Percentiles rank a stretch among this genome's conserved stretches.
Conservation (phyloP, 2,113 vertebrate genomes). For the Gobius niger region DNA sequence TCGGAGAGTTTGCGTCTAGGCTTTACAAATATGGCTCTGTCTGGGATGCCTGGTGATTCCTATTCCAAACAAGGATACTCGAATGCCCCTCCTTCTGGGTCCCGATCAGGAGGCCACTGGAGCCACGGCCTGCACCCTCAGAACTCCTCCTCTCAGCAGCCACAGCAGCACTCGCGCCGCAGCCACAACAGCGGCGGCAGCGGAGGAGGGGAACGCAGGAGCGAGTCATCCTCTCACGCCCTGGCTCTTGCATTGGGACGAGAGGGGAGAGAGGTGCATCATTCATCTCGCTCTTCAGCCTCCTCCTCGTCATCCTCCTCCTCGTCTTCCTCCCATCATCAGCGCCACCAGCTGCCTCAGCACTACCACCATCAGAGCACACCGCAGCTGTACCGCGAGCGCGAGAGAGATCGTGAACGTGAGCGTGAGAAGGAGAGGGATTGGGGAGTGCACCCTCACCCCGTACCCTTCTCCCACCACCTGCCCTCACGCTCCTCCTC, state of each 20-base stretch:
- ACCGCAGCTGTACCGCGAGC: conserved; percentile 77
- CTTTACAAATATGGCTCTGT: conserved; percentile 87
- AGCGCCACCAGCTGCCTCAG: conserved; percentile 76
- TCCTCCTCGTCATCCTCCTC: conserved; percentile 78
- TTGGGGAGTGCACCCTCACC: conserved; percentile 74
- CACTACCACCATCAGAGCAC: conserved; percentile 83
- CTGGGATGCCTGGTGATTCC: conserved; percentile 86
- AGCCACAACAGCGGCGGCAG: conserved; percentile 76
- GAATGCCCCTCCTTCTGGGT: conserved; percentile 71
- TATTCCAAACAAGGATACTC: conserved; percentile 86
- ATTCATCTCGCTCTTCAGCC: conserved; percentile 73
- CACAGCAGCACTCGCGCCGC: conserved; percentile 80
- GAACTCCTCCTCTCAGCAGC: conserved; percentile 72
- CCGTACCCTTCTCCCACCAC: conserved; percentile 79
- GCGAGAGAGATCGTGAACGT: conserved; percentile 70
- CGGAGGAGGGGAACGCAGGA: conserved; percentile 57
- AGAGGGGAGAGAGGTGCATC: conserved; percentile 69
- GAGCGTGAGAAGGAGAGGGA: conserved; percentile 78
- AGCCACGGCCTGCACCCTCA: conserved; percentile 83
- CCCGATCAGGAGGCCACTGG: conserved; percentile 85
- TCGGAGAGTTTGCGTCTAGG: conserved; percentile 90
- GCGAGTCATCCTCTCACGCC: conserved; percentile 65
- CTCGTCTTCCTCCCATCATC: conserved; percentile 72
- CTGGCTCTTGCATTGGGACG: conserved; percentile 58
- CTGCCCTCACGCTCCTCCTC: conserved; percentile 80